phyloP scores from a whole-genome alignment of 2,888 invertebrate species.

The Tipula unca region DNA sequence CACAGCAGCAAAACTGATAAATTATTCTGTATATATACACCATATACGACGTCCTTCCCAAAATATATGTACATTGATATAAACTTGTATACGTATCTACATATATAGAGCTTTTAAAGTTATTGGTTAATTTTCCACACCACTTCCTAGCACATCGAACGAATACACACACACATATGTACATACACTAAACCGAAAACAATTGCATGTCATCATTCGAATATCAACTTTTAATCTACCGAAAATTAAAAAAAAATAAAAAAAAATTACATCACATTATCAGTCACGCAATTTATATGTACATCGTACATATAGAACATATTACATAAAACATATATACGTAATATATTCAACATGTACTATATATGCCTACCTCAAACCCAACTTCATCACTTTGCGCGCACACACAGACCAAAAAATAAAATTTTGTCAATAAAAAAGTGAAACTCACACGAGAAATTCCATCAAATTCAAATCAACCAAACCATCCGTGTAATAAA shows the following conservation, averaged over 20 bases:
- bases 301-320: neutral
- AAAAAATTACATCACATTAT: neutral
- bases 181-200: neutral
- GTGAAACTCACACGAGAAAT: neutral
- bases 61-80: too few species aligned
- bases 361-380: neutral
- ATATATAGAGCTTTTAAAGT: neutral
- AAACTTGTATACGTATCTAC: neutral
- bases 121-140: slow-evolving; percentile 8
- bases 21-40: neutral
- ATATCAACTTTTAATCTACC: neutral
- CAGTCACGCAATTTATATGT: neutral
- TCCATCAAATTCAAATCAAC: neutral
- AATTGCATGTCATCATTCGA: neutral
- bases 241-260: neutral
- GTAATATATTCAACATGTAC: too few species aligned
- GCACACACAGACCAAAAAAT: neutral
- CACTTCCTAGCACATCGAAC: neutral
- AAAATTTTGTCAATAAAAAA: neutral
- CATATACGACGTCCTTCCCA: neutral
- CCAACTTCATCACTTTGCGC: neutral
- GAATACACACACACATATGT: neutral
- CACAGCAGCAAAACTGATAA: neutral
- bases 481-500: slow-evolving; percentile 8
- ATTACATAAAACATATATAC: too few species aligned